Base-by-base conservation (phyloP, 2,797 vertebrate genomes). In the Melanotaenia maccullochi region DNA sequence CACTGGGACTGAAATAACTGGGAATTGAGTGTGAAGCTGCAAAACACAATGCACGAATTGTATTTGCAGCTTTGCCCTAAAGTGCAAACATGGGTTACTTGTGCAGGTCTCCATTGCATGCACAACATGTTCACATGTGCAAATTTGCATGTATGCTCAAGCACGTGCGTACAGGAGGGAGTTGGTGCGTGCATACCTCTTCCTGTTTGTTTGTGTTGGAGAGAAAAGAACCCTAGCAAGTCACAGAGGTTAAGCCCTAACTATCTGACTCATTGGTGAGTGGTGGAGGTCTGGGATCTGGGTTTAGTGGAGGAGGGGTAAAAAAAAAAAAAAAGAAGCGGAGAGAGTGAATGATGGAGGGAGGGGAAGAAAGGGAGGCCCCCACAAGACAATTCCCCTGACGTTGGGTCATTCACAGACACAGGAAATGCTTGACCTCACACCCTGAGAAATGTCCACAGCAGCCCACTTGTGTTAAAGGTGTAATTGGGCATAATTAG, bases 391-490 rank as follows among this genome's bases (percentile, higher is more conserved):
- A 92, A 90, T 93, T 92, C 89, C 89, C 88, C 76, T 49, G 86
- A 90, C 83, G 87, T 81, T 71, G 79, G 87, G 89, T 89, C 90
- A 92, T 92, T 92, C 86, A 89, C 76, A 89, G 91, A 92, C 89
- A 90, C 89, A 93, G 93, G 93, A 94, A 94, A 94, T 95, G 91
- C 91, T 94, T 93, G 91, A 91, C 91, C 90, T 93, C 85, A 90
- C 92, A 93, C 91, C 89, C 92, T 87, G 87, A 91, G 90, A 92
- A 92, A 93, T 89, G 78, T 90, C 82, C 87, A 92, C 89, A 92
- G 90, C 89, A 78, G 91, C 78, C 85, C 85, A 83, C 83, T 93
- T 94, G 92, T 93, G 88, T 92, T 93, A 91, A 93, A 91, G 91
- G 89, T 94, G 91, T 94, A 94, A 94, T 93, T 91, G 91, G 92